Conservation (phyloP, 2,888 invertebrate species). For the Rotaria magnacalcarata region DNA sequence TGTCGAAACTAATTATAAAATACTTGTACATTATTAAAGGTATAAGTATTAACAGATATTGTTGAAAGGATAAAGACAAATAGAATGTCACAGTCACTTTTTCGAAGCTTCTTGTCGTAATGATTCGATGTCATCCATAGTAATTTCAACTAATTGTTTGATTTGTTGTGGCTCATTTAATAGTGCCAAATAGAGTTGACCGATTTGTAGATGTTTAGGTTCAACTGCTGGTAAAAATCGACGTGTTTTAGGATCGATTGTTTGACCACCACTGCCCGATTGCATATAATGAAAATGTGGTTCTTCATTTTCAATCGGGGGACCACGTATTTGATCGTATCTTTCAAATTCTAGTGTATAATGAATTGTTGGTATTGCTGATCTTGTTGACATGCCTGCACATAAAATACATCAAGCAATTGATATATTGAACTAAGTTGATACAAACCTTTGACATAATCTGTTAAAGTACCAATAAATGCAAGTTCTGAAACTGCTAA, state of each 20-base stretch:
- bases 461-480: neutral
- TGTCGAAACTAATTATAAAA: neutral
- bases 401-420: neutral
- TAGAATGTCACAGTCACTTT: neutral
- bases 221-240: neutral
- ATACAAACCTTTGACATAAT: neutral
- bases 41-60: neutral
- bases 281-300: conserved; percentile 19
- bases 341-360: conserved; percentile 30
- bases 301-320: neutral
- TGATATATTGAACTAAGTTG: neutral
- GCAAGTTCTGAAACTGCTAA: neutral
- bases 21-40: neutral
- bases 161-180: neutral
- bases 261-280: conserved; percentile 3
- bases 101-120: neutral
- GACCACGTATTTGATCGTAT: neutral
- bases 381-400: neutral
- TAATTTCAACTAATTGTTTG: neutral
- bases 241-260: neutral
- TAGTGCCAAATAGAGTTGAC: conserved; percentile 19
- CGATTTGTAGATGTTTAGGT: neutral
- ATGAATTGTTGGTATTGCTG: neutral
- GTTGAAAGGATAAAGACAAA: neutral
- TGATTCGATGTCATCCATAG: neutral